phyloP scores from a whole-genome alignment of 2,888 invertebrate species.

The Drosophila borborema region DNA sequence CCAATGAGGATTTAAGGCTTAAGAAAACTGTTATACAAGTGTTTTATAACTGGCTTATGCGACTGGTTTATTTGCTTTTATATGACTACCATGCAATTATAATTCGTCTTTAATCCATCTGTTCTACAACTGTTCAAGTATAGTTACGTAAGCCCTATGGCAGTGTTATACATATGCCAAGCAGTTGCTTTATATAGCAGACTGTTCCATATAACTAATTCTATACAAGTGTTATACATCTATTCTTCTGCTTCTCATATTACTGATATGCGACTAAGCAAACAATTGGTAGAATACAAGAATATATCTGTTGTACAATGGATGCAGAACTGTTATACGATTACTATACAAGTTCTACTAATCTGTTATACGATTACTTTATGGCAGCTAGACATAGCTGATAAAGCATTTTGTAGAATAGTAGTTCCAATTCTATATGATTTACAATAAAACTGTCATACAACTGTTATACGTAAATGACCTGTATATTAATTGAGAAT shows the following conservation, averaged over 20 bases:
- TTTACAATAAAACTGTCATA: not conserved
- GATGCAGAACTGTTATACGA: too few relatives aligned
- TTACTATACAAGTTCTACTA: too few relatives aligned
- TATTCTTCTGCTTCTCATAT: not conserved
- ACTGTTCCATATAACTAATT: not conserved
- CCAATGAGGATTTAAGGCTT: not conserved
- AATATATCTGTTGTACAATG: not conserved
- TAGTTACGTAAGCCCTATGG: not conserved
- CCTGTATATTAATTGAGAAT: not conserved
- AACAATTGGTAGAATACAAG: not conserved
- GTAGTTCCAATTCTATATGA: not conserved
- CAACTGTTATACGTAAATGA: not conserved
- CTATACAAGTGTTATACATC: not conserved
- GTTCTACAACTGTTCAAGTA: not conserved
- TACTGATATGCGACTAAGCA: not conserved
- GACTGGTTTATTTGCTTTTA: not conserved
- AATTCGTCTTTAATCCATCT: not conserved
- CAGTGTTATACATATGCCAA: not conserved
- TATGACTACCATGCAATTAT: not conserved
- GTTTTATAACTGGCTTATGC: not conserved
- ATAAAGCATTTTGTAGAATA: too few relatives aligned
- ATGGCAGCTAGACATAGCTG: too few relatives aligned
- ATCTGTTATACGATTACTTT: not conserved
- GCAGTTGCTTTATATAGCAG: not conserved
- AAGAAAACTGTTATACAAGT: conserved; percentile 5